These are phyloP conservation scores for Lithophane semibrunnea DNA, from an alignment of 2,888 invertebrate genomes.

Conservation along the genomic window DNA sequence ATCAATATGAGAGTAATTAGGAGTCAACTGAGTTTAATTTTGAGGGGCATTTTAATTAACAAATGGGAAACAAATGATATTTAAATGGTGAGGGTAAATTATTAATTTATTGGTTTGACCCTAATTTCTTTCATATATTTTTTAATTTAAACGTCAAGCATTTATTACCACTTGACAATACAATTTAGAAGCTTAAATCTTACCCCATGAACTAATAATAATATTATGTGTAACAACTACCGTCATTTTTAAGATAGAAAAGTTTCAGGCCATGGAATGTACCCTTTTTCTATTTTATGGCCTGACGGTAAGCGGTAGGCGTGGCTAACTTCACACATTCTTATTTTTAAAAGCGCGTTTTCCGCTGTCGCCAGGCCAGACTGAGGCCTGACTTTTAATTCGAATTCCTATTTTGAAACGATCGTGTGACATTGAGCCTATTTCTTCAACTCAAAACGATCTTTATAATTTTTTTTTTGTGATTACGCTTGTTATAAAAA, in stretches of 20 bases:
- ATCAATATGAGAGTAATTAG: conserved; percentile 43
- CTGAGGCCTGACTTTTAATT: conserved; percentile 77
- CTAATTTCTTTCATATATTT: conserved; percentile 53
- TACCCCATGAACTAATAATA: conserved; percentile 16
- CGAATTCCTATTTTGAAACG: conserved; percentile 64
- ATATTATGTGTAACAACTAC: conserved; percentile 13
- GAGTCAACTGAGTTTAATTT: conserved; percentile 14
- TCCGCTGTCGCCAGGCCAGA: conserved; percentile 46
- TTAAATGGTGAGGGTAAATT: conserved; percentile 55
- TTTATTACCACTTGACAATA: conserved; percentile 49
- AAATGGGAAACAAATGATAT: background rate
- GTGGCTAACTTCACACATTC: conserved; percentile 52
- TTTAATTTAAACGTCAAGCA: conserved; percentile 39
- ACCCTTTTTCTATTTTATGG: conserved; percentile 50
- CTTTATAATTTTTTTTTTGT: conserved; percentile 66
- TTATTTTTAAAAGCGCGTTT: conserved; percentile 50
- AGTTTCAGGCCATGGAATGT: conserved; percentile 30
- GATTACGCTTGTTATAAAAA: conserved; percentile 72
- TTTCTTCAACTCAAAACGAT: conserved; percentile 65
- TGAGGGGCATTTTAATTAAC: conserved; percentile 30
- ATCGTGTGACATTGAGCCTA: conserved; percentile 65
- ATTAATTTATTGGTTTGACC: conserved; percentile 38
- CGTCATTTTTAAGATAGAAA: conserved; percentile 23
- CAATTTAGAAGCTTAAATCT: background rate
- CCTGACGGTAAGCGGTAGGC: conserved; percentile 39